Base-by-base conservation (phyloP, 1,140 invertebrate species). In the Asobara japonica region DNA sequence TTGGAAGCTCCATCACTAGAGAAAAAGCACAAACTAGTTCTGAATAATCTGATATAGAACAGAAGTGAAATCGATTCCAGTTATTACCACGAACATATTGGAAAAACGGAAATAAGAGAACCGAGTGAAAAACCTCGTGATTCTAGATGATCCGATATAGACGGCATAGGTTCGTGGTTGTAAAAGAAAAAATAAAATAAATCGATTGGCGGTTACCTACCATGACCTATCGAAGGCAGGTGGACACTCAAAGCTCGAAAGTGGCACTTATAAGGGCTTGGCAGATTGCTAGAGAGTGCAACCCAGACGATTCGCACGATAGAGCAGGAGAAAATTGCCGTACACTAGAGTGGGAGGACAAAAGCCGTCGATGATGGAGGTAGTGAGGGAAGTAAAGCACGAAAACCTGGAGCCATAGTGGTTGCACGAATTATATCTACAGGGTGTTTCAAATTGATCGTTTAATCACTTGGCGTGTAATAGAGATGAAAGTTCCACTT, bases 151-250 rank as follows among this genome's bases (percentile, higher is more conserved):
- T 18, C 41, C 41, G 41, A 45, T 45, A 45, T 18, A 16, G 41
- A n/a, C 4, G 7, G 41, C 5, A 33, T 33, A 11, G 13, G n/a
- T 13, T 6, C 2, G 41, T n/a, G 41, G 41, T 45, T 1, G 41
- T 11, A 33, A 33, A 33, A 11, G 41, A 16, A 7, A 2, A 45
- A 41, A 41, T 33, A 45, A 10, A 38, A 16, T 25, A 68, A 71
- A 71, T 71, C 62, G 69, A 71, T 71, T 45, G 30, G 56, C 30
- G 60, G 62, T 65, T 71, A 51, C 18, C 20, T 71, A 56, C 38
- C 31, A n/a, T 65, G 69, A 65, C 62, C 61, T 71, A 65, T 65
- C 27, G 62, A 22, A 27, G 56, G 29, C 38, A 71, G 69, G 62
- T 71, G 62, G 41, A 71, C 62, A 11, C 51, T 64, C 68, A 33